phyloP scores from a whole-genome alignment of 2,888 invertebrate species.

The Polyommatus iphigenia region DNA sequence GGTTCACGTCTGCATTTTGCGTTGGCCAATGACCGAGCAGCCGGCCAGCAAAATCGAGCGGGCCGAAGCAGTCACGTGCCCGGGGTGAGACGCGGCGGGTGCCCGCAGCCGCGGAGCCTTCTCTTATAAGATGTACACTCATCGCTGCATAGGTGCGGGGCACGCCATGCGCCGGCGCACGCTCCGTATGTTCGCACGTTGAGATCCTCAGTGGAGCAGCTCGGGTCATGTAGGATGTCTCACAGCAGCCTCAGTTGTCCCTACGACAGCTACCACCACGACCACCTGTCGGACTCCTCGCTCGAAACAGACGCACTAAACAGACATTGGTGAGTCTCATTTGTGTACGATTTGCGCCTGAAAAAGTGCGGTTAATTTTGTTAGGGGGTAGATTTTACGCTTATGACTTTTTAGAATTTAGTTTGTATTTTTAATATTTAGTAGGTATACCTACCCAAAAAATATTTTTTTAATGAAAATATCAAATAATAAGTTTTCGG shows the following conservation, averaged over 20 bases:
- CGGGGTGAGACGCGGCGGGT: slow-evolving; percentile 78
- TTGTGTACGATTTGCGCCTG: background rate
- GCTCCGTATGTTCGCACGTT: slow-evolving; percentile 54
- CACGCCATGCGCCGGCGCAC: slow-evolving; percentile 70
- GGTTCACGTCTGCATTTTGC: slow-evolving; percentile 61
- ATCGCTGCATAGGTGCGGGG: slow-evolving; percentile 73
- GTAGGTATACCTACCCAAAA: background rate
- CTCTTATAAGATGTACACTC: slow-evolving; percentile 78
- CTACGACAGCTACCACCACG: slow-evolving; percentile 76
- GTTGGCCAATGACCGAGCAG: slow-evolving; percentile 73
- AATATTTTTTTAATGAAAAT: background rate
- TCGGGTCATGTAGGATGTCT: slow-evolving; percentile 78
- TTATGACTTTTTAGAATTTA: background rate
- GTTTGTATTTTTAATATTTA: background rate
- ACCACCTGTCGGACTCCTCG: slow-evolving; percentile 74
- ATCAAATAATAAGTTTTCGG: background rate
- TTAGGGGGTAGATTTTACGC: slow-evolving; percentile 4
- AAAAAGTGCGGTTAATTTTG: background rate
- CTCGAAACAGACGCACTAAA: slow-evolving; percentile 77
- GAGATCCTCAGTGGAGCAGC: slow-evolving; percentile 61
- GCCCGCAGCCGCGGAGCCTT: slow-evolving; percentile 70
- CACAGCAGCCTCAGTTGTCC: slow-evolving; percentile 77
- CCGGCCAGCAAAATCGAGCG: slow-evolving; percentile 70
- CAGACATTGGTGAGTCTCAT: slow-evolving; percentile 69
- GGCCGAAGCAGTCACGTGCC: slow-evolving; percentile 76